A percentile compares a stretch with the other conserved stretches of the same genome.
These are phyloP conservation scores for Trachymyrmex cornetzi DNA, from an alignment of 1,140 invertebrate genomes.

Conservation along the genomic window DNA sequence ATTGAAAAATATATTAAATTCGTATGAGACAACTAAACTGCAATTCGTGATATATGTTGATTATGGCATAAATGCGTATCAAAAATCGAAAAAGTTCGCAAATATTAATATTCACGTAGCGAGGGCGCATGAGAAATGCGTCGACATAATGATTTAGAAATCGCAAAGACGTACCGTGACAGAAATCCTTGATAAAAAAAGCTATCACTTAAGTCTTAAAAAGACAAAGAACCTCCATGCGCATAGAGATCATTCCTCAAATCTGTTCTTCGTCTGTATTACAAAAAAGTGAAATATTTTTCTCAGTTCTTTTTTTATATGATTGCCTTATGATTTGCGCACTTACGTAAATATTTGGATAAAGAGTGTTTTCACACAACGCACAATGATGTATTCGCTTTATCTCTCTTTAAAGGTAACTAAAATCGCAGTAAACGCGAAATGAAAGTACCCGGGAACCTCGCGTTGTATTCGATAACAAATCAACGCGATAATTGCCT, in stretches of 20 bases:
- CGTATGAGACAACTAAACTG: background rate
- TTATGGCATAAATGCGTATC: conserved; percentile 53
- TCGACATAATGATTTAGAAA: conserved; percentile 10
- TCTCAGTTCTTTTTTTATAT: conserved; percentile 10
- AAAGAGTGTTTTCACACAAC: background rate
- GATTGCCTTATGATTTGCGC: background rate
- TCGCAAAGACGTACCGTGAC: background rate
- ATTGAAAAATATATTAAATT: background rate
- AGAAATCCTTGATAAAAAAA: background rate
- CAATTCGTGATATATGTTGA: background rate
- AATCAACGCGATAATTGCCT: conserved; percentile 27
- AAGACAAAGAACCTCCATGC: background rate
- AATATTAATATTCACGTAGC: conserved; percentile 8
- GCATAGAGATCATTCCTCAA: background rate
- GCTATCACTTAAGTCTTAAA: conserved; percentile 17
- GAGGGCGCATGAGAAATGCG: background rate
- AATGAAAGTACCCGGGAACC: background rate
- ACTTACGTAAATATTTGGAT: background rate
- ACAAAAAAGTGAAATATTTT: conserved; percentile 33
- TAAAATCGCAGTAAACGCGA: conserved; percentile 12
- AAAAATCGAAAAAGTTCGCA: conserved; percentile 39
- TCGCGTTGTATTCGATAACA: conserved; percentile 12
- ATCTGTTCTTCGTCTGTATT: background rate
- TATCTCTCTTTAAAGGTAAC: conserved; percentile 2
- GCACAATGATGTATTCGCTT: background rate